A percentile compares a stretch with the other conserved stretches of the same genome.
These are phyloP conservation scores for Fundulus diaphanus DNA, from an alignment of 2,797 vertebrate species.

Conservation along the genomic window DNA sequence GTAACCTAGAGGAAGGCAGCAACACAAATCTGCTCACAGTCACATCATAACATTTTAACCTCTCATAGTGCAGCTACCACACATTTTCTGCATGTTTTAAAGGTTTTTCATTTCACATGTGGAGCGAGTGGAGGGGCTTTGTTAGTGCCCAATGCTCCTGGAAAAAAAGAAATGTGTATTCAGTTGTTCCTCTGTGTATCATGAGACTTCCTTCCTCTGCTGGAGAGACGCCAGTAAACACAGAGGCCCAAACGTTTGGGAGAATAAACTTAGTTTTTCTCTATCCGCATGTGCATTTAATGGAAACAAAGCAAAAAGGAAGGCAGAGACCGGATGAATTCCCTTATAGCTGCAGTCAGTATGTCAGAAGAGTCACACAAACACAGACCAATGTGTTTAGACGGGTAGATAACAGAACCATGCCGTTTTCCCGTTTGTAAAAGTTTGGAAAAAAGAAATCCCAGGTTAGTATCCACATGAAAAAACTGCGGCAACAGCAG, in stretches of 20 bases:
- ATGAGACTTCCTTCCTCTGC: slow-evolving; percentile 73
- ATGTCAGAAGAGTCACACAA: slow-evolving; percentile 29
- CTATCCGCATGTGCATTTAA: slow-evolving; percentile 11
- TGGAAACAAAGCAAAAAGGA: slow-evolving; percentile 17
- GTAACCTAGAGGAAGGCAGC: slow-evolving; percentile 79
- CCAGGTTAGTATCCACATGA: not conserved
- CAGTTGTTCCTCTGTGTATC: slow-evolving; percentile 55
- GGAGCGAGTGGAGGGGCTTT: slow-evolving; percentile 46
- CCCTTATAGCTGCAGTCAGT: slow-evolving; percentile 55
- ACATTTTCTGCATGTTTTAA: slow-evolving; percentile 1
- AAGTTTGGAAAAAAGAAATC: slow-evolving; percentile 5
- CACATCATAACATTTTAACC: not conserved
- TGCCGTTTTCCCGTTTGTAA: slow-evolving; percentile 6
- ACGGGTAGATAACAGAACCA: slow-evolving; percentile 21
- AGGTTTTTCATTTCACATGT: slow-evolving; percentile 18
- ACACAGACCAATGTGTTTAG: slow-evolving; percentile 35
- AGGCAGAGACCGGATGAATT: slow-evolving; percentile 22
- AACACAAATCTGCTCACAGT: not conserved
- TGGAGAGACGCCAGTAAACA: slow-evolving; percentile 71
- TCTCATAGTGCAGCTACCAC: too few species aligned
- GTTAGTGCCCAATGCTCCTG: not conserved
- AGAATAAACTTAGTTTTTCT: slow-evolving; percentile 8
- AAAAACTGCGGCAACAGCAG: slow-evolving; percentile 25
- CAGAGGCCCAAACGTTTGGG: slow-evolving; percentile 45
- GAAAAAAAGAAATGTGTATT: slow-evolving; percentile 41